phyloP scores from a whole-genome alignment of 1,140 invertebrate species.

The Scylla paramamosain region DNA sequence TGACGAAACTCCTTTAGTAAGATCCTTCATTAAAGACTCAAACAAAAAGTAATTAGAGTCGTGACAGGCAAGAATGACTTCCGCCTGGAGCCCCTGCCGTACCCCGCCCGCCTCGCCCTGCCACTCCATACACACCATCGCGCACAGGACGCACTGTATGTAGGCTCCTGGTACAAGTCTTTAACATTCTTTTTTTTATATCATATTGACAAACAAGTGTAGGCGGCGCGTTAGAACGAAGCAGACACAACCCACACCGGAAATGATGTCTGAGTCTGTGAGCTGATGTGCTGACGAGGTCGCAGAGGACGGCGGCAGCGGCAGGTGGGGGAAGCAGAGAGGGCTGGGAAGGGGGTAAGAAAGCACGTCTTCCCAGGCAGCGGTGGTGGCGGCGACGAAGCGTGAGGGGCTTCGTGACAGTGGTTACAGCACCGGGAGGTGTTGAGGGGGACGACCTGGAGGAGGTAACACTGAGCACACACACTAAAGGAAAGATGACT shows the following conservation, averaged over 20 bases:
- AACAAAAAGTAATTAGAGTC: background rate
- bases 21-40: background rate
- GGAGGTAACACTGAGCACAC: background rate
- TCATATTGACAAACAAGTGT: background rate
- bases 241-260: background rate
- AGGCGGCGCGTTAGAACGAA: background rate
- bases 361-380: background rate
- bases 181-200: background rate
- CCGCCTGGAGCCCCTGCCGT: background rate
- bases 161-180: background rate
- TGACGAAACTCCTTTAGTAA: background rate
- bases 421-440: background rate
- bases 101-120: background rate
- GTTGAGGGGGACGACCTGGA: background rate
- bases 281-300: background rate
- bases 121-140: background rate
- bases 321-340: background rate
- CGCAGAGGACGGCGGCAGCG: background rate
- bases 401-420: background rate
- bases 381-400: background rate
- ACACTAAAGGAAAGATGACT: background rate
- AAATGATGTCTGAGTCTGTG: constrained; percentile 6
- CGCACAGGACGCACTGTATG: background rate
- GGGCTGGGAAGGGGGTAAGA: background rate
- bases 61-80: background rate